A percentile compares a stretch with the other conserved stretches of the same genome.
These are phyloP conservation scores for Uria aalge DNA, from an alignment of 2,113 vertebrate species.

Conservation along the genomic window DNA sequence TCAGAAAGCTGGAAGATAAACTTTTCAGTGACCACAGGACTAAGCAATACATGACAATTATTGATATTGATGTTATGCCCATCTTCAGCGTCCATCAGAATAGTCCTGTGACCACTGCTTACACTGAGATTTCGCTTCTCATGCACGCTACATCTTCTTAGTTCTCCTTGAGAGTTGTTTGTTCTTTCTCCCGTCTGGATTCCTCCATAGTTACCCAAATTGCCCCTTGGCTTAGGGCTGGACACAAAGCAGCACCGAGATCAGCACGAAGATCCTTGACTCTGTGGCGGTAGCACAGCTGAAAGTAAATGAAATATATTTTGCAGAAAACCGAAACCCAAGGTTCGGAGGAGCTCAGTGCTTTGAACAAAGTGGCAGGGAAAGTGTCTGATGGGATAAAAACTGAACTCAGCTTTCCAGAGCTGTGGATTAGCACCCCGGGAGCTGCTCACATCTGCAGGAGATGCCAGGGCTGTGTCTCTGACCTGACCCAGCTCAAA, in stretches of 20 bases:
- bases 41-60: neutral
- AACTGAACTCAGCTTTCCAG: neutral
- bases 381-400: neutral
- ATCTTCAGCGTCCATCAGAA: neutral
- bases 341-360: neutral
- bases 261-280: neutral
- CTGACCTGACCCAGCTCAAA: neutral
- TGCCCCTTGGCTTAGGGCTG: neutral
- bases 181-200: neutral
- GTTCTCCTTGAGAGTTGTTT: neutral
- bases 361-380: neutral
- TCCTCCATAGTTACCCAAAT: neutral
- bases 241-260: neutral
- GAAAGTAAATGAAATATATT: neutral
- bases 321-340: neutral
- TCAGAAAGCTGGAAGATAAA: neutral
- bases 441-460: neutral
- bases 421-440: neutral
- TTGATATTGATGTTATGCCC: neutral
- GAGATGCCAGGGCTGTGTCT: neutral
- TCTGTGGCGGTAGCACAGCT: neutral
- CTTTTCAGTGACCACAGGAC: neutral
- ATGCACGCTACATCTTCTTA: neutral
- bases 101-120: fast-evolving
- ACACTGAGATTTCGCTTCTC: neutral